These are phyloP conservation scores for Leguminivora glycinivorella DNA, from an alignment of 1,140 invertebrate genomes.

Conservation along the genomic window DNA sequence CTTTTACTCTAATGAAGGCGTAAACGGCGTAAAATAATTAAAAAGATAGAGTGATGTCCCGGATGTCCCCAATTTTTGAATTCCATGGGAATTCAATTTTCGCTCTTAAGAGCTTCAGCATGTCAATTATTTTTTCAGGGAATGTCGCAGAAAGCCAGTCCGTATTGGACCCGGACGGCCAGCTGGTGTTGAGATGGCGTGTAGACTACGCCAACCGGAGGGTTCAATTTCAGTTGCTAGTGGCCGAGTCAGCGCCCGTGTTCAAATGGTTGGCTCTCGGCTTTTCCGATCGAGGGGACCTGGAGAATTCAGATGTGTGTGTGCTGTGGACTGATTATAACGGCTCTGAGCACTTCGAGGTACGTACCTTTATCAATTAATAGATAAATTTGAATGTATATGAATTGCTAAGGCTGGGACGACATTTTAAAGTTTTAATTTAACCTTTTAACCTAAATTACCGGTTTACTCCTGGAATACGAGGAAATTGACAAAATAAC, in stretches of 20 bases:
- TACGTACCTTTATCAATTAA: conserved; percentile 71
- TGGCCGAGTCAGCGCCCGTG: conserved; percentile 83
- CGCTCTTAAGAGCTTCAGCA: no score
- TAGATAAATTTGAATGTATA: no score
- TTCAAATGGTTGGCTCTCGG: conserved; percentile 91
- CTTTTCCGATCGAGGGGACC: conserved; percentile 93
- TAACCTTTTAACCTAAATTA: background rate
- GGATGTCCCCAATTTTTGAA: no score
- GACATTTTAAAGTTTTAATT: background rate
- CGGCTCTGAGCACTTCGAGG: conserved; percentile 83
- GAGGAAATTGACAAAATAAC: no score
- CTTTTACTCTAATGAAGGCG: no score
- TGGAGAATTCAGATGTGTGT: conserved; percentile 90
- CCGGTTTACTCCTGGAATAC: background rate
- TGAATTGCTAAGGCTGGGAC: no score
- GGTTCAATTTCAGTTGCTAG: conserved; percentile 84
- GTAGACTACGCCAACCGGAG: conserved; percentile 81
- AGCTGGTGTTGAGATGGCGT: conserved; percentile 63
- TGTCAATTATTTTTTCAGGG: no score
- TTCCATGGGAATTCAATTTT: no score
- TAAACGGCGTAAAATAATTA: no score
- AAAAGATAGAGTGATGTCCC: no score
- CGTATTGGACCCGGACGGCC: conserved; percentile 64
- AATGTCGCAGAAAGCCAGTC: conserved; percentile 62
- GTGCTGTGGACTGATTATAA: conserved; percentile 88